Base-by-base conservation (phyloP, 2,888 invertebrate species). In the Hofmannophila pseudospretella region DNA sequence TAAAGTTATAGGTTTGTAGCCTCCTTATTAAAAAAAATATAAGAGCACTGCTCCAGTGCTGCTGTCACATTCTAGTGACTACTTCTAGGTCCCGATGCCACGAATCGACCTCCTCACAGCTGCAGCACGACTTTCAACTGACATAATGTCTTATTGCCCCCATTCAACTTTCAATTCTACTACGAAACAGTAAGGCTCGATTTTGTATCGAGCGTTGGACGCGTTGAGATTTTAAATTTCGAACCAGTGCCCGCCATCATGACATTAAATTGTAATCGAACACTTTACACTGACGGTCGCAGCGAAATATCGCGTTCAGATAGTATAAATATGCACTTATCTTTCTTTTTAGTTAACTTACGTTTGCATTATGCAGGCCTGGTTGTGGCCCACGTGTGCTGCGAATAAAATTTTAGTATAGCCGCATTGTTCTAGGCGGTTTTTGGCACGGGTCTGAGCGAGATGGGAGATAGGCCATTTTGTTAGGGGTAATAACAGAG, bases 251-350 rank as follows among this genome's bases (percentile, higher is more conserved):
- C 64, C 68, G 67, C 72, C 70, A 67, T 78, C 71, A 67, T 70
- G 75, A 79, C 82, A 75, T 85, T 86, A 85, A 86, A 86, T 86
- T 82, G 86, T 82, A 85, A 85, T 86, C 84, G 85, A 84, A 82
- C 81, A 81, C 82, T 76, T 79, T 79, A 79, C 78, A 73, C 58
- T 77, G 85, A 80, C 75, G 74, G 69, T 78, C 68, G 71, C 72
- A 52, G 70, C 72, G 74, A 84, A 81, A 80, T 84, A 82, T 80
- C 78, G 80, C 70, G 62, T 62, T 67, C 68, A 71, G 74, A 73
- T 75, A 67, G 81, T 77, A 84, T 86, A 86, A 85, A 86, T 85
- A 85, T 82, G 80, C 75, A 76, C 75, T 82, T 85, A 84, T 84
- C 84, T 81, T 80, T 82, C 80, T 82, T 84, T 84, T 84, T 82